phyloP scores from a whole-genome alignment of 2,113 vertebrate genomes.

The Spea bombifrons region DNA sequence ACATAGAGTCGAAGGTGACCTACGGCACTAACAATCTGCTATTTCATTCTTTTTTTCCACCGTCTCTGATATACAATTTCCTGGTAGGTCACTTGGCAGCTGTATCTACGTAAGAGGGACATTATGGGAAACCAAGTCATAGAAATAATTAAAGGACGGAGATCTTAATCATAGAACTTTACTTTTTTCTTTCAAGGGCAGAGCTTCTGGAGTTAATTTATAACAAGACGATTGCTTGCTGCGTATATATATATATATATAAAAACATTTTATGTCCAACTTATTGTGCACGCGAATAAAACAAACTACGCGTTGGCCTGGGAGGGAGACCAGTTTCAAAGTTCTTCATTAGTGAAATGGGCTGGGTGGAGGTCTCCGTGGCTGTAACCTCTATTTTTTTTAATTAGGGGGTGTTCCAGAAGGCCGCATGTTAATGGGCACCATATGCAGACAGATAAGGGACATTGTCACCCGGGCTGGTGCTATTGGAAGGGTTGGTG shows the following conservation, averaged over 20 bases:
- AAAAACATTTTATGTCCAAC: conserved; percentile 30
- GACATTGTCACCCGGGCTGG: neutral
- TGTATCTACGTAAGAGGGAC: neutral
- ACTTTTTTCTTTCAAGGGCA: conserved; percentile 11
- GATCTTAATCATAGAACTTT: neutral
- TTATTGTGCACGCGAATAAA: conserved; percentile 11
- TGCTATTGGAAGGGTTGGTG: conserved; percentile 2
- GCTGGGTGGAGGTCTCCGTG: conserved; percentile 10
- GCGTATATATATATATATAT: neutral
- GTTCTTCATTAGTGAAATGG: conserved; percentile 11
- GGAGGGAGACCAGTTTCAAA: neutral
- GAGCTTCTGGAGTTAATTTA: conserved; percentile 36
- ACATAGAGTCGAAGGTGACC: too few relatives aligned
- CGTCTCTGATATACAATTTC: neutral
- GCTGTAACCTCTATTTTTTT: neutral
- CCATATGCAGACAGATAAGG: conserved; percentile 8
- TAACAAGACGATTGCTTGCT: neutral
- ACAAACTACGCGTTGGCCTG: conserved; percentile 3
- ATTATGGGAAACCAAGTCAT: conserved; percentile 1
- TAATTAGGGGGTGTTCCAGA: conserved; percentile 39
- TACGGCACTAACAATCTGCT: neutral
- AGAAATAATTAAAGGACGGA: neutral
- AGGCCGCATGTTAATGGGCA: neutral
- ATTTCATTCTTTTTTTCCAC: neutral
- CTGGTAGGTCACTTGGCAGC: neutral